These are phyloP conservation scores for Schizotus pectinicornis DNA, from an alignment of 2,888 invertebrate species.

Conservation along the genomic window DNA sequence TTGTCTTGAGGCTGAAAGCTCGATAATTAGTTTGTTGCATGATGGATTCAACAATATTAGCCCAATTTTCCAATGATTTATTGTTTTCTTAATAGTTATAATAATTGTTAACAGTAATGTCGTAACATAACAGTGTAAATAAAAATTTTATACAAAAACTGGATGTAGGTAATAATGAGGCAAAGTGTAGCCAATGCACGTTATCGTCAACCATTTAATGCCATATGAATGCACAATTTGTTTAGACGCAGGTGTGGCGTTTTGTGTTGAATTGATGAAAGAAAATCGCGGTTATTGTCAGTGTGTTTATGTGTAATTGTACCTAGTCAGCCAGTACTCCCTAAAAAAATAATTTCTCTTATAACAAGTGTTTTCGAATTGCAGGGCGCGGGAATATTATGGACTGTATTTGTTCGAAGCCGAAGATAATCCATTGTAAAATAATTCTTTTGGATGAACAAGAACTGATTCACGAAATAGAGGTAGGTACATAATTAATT, in stretches of 20 bases:
- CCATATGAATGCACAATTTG: slow-evolving; percentile 26
- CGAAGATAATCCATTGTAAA: slow-evolving; percentile 66
- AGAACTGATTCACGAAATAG: slow-evolving; percentile 86
- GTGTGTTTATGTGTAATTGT: too few species aligned
- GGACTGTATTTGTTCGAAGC: slow-evolving; percentile 57
- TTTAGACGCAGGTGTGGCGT: slow-evolving; percentile 6
- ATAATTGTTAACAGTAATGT: too few species aligned
- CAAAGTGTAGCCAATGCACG: slow-evolving; percentile 27
- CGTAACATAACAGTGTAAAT: background rate
- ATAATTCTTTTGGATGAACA: slow-evolving; percentile 89
- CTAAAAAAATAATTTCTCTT: background rate
- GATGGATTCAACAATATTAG: too few species aligned
- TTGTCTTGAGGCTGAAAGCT: too few species aligned
- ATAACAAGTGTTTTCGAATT: slow-evolving; percentile 8
- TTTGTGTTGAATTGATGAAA: slow-evolving; percentile 11
- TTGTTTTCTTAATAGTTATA: too few species aligned
- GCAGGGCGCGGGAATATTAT: slow-evolving; percentile 36
- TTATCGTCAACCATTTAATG: slow-evolving; percentile 25
- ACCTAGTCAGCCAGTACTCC: too few species aligned
- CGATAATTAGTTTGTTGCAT: too few species aligned
- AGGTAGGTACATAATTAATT: slow-evolving; percentile 65
- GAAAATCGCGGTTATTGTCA: background rate
- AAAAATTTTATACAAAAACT: background rate
- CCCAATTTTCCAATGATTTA: too few species aligned
- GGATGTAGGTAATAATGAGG: slow-evolving; percentile 7